These are phyloP conservation scores for Drosophila neonasuta DNA, from an alignment of 2,888 invertebrate genomes.

Conservation along the genomic window DNA sequence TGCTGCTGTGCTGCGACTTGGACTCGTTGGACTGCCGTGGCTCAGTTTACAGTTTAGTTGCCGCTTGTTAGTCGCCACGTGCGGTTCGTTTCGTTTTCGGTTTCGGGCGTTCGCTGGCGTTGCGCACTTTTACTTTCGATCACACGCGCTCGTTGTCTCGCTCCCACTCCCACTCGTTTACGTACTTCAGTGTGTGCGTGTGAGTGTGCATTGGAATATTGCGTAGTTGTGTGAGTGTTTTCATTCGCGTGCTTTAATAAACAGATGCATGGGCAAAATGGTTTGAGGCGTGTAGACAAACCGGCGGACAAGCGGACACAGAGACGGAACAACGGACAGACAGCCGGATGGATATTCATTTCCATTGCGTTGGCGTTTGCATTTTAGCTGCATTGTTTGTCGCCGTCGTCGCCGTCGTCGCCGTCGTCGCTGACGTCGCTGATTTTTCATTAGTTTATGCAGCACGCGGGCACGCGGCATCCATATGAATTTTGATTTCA, in stretches of 20 bases:
- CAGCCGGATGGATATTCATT: constrained; percentile 36
- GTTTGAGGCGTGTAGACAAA: constrained; percentile 12
- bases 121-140: constrained; percentile 7
- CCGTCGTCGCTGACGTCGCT: constrained; percentile 8
- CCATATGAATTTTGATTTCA: constrained; percentile 38
- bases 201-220: constrained; percentile 8
- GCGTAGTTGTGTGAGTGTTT: constrained; percentile 41
- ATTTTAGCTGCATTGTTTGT: constrained; percentile 38
- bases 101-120: constrained; percentile 38
- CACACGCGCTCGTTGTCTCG: constrained; percentile 10
- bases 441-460: constrained; percentile 50
- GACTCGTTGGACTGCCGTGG: constrained; percentile 25
- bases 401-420: constrained; percentile 1
- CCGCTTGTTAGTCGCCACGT: constrained; percentile 74
- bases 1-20: constrained; percentile 10
- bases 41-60: constrained; percentile 65
- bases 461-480: constrained; percentile 43
- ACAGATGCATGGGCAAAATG: constrained; percentile 28
- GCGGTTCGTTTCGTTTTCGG: constrained; percentile 67
- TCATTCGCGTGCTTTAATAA: constrained; percentile 48
- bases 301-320: constrained; percentile 7
- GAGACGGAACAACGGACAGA: neutral
- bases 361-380: constrained; percentile 58
- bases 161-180: constrained; percentile 17
- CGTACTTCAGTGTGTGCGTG: constrained; percentile 19